Percentiles rank a stretch among this genome's conserved stretches.
These are phyloP conservation scores for Fragum whitleyi DNA, from an alignment of 2,888 invertebrate species.

Conservation along the genomic window DNA sequence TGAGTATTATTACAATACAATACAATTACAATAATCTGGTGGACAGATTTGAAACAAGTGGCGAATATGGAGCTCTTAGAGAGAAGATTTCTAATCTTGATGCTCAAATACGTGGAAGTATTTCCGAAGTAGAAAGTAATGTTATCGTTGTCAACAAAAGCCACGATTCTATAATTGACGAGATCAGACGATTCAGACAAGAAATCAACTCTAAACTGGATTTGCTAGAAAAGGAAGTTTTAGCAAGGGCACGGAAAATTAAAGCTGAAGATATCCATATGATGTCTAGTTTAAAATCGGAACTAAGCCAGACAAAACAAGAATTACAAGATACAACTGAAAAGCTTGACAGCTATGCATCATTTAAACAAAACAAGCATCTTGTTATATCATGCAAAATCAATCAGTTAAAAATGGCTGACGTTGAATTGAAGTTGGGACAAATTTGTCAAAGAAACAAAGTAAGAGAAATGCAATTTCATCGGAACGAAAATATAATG, in stretches of 20 bases:
- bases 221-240: neutral
- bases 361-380: neutral
- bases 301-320: neutral
- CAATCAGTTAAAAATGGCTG: neutral
- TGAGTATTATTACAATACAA: neutral
- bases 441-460: neutral
- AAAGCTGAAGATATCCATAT: too few relatives aligned
- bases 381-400: neutral
- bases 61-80: neutral
- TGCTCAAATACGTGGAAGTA: neutral
- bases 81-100: neutral
- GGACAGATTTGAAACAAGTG: neutral
- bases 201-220: neutral
- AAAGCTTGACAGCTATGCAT: neutral
- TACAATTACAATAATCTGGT: too few relatives aligned
- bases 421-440: neutral
- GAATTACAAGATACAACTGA: neutral
- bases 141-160: neutral
- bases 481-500: neutral
- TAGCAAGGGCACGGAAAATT: neutral
- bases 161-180: neutral
- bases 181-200: neutral
- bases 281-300: neutral
- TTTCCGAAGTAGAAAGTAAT: neutral
- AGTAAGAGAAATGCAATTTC: neutral